Percentiles rank a stretch among this genome's conserved stretches.
These are phyloP conservation scores for Pelobates fuscus DNA, from an alignment of 2,113 vertebrate species.

Conservation along the genomic window DNA sequence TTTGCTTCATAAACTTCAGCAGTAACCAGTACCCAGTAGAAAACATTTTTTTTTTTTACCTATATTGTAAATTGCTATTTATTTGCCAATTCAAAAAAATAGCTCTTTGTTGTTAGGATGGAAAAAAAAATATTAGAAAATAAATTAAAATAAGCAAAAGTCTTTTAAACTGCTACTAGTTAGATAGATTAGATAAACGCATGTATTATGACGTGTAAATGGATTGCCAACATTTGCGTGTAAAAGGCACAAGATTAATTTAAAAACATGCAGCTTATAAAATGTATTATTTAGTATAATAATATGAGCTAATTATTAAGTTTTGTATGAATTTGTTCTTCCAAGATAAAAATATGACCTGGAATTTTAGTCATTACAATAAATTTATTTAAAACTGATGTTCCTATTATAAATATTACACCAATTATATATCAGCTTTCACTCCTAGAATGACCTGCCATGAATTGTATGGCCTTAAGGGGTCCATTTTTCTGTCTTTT, in stretches of 20 bases:
- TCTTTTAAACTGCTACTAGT: constrained; percentile 11
- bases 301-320: neutral
- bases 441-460: neutral
- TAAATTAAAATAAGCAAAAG: constrained; percentile 47
- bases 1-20: constrained; percentile 56
- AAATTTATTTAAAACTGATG: neutral
- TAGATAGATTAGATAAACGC: neutral
- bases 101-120: constrained; percentile 39
- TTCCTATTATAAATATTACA: constrained; percentile 15
- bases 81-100: constrained; percentile 43
- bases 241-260: neutral
- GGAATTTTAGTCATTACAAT: neutral
- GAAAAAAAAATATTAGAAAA: constrained; percentile 48
- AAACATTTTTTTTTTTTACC: constrained; percentile 58
- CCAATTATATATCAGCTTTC: neutral
- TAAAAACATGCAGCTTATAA: neutral
- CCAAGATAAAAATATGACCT: neutral
- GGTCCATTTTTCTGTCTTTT: constrained; percentile 9
- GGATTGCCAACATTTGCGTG: neutral
- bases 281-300: neutral
- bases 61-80: constrained; percentile 55
- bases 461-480: neutral
- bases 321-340: neutral
- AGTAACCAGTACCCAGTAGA: constrained; percentile 52
- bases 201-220: neutral